Base-by-base conservation (phyloP, 2,797 vertebrate species). In the Schizopygopsis pylzovi region DNA sequence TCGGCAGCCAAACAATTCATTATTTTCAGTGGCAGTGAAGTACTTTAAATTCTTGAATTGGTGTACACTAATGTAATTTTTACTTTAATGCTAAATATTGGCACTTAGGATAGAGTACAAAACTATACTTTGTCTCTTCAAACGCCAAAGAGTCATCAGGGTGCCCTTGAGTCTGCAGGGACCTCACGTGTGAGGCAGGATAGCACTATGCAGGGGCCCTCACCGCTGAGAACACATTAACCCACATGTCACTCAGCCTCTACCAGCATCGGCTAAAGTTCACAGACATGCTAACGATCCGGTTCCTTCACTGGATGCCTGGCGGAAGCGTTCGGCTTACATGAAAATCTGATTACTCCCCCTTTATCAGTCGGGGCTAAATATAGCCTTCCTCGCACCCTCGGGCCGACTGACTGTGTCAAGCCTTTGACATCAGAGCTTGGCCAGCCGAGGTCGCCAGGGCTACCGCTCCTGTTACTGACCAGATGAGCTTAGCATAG, bases 291-390 rank as follows among this genome's bases (percentile, higher is more conserved):
- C 22, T 76, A 73, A 82, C 56, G 71, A 87, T 88, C 75, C 39
- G 25, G 22, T 86, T 70, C 63, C 82, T 85, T 77, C 41, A 22
- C 61, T 47, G 81, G 43, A 86, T 81, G 65, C 33, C 84, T 80
- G 43, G 80, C 28, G 84, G 89, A 91, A 87, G 84, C 86, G 7
- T 61, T 72, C 61, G 18, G 90, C 84, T 90, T 84, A 83, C 83
- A 28, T 76, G 52, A 33, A 87, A 88, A 90, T 86, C 75, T 82
- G 89, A 90, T 90, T 86, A 89, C 87, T 65, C 71, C 65, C 25
- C 61, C 49, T 87, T 88, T 67, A 85, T 79, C 83, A 39, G 84
- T 61, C 25, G 22, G 43, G 6, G 80, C 83, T 87, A 90, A 85
- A 89, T 83, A 85, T 89, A 89, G 18, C 72, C n/a, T 12, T 22